phyloP scores from a whole-genome alignment of 2,113 vertebrate species.

The Indri indri region DNA sequence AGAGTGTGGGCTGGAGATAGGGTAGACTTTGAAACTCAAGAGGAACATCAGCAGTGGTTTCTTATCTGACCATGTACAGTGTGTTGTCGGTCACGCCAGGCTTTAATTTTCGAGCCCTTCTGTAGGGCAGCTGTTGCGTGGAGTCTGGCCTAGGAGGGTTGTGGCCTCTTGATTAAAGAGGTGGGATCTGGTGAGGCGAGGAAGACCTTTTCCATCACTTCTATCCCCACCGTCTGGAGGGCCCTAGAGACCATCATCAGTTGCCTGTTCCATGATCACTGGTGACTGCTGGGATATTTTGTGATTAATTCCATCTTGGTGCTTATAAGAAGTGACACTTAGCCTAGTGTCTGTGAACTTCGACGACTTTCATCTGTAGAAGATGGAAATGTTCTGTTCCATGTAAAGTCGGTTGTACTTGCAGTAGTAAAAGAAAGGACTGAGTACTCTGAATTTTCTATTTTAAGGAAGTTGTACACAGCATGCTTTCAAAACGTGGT shows the following conservation, averaged over 20 bases:
- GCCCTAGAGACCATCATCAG: not conserved
- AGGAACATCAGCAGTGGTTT: not conserved
- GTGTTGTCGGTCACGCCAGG: not conserved
- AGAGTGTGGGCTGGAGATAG: not conserved
- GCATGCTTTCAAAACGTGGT: not conserved
- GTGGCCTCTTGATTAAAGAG: not conserved
- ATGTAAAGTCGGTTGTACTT: not conserved
- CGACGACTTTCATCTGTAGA: not conserved
- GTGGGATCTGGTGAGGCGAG: not conserved
- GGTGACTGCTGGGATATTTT: not conserved
- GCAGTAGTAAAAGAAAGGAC: not conserved
- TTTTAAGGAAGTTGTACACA: not conserved
- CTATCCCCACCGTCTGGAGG: not conserved
- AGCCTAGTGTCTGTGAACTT: not conserved
- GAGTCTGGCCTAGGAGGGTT: not conserved
- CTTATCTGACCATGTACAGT: not conserved
- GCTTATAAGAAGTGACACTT: slow-evolving; percentile 8
- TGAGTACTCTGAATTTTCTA: not conserved
- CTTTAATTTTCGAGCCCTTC: not conserved
- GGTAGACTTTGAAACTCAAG: not conserved
- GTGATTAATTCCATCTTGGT: slow-evolving; percentile 29
- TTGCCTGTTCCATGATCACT: not conserved
- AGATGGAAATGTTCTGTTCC: slow-evolving; percentile 9
- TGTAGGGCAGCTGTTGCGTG: not conserved
- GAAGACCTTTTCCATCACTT: not conserved